These are phyloP conservation scores for Montifringilla adamsi DNA, from an alignment of 2,113 vertebrate genomes.

Conservation along the genomic window DNA sequence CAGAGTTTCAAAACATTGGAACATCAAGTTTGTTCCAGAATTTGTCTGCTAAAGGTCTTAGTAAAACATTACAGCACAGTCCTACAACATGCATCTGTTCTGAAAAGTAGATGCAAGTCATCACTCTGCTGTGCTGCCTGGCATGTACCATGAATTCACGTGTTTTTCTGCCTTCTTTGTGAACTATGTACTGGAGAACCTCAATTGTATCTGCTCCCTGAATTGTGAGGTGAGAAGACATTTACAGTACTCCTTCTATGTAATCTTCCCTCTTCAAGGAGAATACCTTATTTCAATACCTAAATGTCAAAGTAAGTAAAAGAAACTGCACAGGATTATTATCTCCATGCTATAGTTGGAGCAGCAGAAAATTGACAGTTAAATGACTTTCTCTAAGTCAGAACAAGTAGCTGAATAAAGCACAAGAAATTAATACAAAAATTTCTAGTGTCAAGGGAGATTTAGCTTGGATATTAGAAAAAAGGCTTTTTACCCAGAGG, in stretches of 20 bases:
- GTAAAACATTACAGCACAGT: neutral
- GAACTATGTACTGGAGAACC: neutral
- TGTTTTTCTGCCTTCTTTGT: neutral
- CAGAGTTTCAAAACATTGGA: neutral
- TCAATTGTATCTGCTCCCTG: neutral
- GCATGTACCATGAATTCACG: neutral
- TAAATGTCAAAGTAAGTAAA: constrained; percentile 30
- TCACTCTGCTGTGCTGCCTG: neutral
- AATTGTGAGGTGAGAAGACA: constrained; percentile 1
- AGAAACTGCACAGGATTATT: constrained; percentile 12
- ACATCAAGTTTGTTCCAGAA: neutral
- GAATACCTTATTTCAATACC: neutral
- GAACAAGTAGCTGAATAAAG: neutral
- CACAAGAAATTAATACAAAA: neutral
- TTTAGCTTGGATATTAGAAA: neutral
- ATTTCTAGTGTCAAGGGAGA: neutral
- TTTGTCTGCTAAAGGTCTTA: neutral
- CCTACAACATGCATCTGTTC: neutral
- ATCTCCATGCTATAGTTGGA: neutral
- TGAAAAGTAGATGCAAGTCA: constrained; percentile 8
- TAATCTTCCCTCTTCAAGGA: neutral
- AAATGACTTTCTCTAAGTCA: constrained; percentile 27
- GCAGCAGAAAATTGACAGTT: constrained; percentile 20
- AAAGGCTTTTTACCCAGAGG: neutral
- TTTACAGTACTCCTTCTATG: neutral